Evolutionary conservation across 2,888 invertebrate genomes (phyloP), one percentile per base, ranked within the genome.

Genomic region (Drosophila algonquin): DNA sequence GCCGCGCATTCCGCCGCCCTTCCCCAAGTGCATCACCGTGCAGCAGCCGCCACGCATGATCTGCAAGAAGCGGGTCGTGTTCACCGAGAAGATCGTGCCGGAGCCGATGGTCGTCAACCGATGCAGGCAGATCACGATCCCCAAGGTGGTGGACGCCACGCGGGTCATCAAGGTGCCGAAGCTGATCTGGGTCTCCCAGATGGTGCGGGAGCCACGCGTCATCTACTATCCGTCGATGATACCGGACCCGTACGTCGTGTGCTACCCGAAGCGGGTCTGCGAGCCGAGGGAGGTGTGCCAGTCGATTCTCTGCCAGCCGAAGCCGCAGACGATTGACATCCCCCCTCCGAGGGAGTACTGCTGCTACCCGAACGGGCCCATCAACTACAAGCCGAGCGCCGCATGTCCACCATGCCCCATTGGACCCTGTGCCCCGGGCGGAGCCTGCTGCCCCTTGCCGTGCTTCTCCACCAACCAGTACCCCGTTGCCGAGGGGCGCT

Each of bases 231-330:
- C 91, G 2, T 90, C 89, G 3, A 90, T 90, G 85, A 79, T 90
- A 48, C 89, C 91, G 12, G 91, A 91, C 77, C 91, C 91, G 0
- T 91, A 90, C 74, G 90, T 91, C 55, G 89, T 91, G 16, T 90
- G 90, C 70, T 89, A 89, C 70, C 91, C 90, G 30, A 90, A 91
- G 50, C 78, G 81, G 32, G 87, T 91, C 6, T 89, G 89, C 58
- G 91, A 91, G 50, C 91, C 91, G 0, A 76, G 90, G 18, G 91
- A 91, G 81, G 87, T 91, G 24, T 91, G 91, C 60, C 90, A 91
- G 60, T 89, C 90, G 5, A 87, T 91, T 50, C 67, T 91, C 40
- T 91, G 91, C 63, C 91, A 91, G 69, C 91, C 91, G 7, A 91
- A 91, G 63, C 91, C 91, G 0, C 91, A 91, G 79, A 84, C 89